Evolutionary conservation across 2,113 vertebrate species (phyloP).

Genomic region (Notarius lentiginosus): DNA sequence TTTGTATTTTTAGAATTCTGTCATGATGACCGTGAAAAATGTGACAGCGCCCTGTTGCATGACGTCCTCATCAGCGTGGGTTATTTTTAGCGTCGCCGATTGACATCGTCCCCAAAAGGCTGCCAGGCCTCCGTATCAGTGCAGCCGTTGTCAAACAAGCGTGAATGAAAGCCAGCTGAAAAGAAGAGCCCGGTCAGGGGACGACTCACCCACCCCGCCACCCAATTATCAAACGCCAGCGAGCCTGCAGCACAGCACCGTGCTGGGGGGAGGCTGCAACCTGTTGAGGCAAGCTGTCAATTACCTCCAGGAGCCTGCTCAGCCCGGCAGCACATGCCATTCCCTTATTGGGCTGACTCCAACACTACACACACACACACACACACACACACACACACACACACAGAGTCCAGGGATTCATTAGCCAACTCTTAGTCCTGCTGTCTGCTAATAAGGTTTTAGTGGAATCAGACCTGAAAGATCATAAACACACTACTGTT

Average conservation of each 20-base stretch:
- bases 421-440: conserved; percentile 64
- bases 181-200: conserved; percentile 56
- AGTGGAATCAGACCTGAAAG: conserved; percentile 62
- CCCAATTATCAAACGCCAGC: conserved; percentile 69
- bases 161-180: conserved; percentile 54
- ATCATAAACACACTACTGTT: conserved; percentile 54
- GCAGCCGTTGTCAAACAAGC: conserved; percentile 62
- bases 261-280: conserved; percentile 48
- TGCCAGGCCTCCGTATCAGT: conserved; percentile 52
- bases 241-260: conserved; percentile 44
- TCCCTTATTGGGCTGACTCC: conserved; percentile 37
- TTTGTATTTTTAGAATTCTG: conserved; percentile 22
- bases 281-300: conserved; percentile 56
- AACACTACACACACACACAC: conserved; percentile 18
- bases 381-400: conserved; percentile 23
- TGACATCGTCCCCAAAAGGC: conserved; percentile 46
- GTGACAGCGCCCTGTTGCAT: background rate
- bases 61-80: conserved; percentile 37
- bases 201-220: conserved; percentile 50
- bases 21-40: background rate
- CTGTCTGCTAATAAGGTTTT: conserved; percentile 70
- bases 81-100: conserved; percentile 67
- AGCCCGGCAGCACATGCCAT: conserved; percentile 40
- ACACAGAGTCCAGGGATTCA: conserved; percentile 65
- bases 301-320: conserved; percentile 48